Percentiles rank a stretch among this genome's conserved stretches.
Evolutionary conservation across 2,797 vertebrate species (phyloP).

Genomic region (Thripadectes ignobilis): DNA sequence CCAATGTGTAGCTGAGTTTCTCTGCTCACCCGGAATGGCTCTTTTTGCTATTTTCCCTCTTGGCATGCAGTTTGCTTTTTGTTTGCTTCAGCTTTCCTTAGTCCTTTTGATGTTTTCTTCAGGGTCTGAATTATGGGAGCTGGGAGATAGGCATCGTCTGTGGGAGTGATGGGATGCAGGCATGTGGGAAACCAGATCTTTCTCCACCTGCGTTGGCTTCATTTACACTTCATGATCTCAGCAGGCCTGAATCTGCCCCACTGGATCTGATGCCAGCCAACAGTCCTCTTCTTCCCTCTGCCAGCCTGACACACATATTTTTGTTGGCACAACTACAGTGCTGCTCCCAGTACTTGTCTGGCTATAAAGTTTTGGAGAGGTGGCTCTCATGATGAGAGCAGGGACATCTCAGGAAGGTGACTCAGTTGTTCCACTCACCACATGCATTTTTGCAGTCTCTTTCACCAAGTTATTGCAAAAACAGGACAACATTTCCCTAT

Average conservation of each 20-base stretch:
- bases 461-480: neutral
- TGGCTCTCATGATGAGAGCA: neutral
- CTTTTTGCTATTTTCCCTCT: neutral
- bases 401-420: neutral
- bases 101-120: neutral
- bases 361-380: neutral
- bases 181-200: slow-evolving; percentile 8
- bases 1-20: neutral
- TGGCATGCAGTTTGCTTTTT: neutral
- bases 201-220: neutral
- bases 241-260: slow-evolving; percentile 1
- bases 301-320: neutral
- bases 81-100: neutral
- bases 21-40: neutral
- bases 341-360: neutral
- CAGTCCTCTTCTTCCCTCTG: neutral
- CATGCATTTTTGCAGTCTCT: neutral
- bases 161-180: neutral
- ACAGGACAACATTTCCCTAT: neutral
- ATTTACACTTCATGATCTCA: neutral
- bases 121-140: neutral
- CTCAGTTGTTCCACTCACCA: neutral
- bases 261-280: neutral
- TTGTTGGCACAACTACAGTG: neutral
- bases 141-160: neutral